Evolutionary conservation across 2,888 invertebrate genomes (phyloP), one percentile per base, ranked within the genome.

Genomic region (Drosophila nigricruria): DNA sequence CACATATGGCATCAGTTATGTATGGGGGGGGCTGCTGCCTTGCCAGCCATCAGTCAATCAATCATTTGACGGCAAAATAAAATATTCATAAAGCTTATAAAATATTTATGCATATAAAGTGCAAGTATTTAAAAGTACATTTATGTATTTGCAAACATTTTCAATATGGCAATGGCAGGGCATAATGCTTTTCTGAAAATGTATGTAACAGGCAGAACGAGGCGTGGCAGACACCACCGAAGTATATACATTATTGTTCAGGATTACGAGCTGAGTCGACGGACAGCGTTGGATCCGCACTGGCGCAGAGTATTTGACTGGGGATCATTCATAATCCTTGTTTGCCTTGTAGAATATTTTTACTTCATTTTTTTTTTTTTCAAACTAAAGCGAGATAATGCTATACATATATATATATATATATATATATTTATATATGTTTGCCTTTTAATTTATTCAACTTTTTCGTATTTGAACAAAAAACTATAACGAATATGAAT

Each of bases 1-100:
- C 71, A 73, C 77, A 82, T 54, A 52, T 79, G 86, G 43, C 57
- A 79, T 83, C 62, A 77, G 61, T 81, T 81, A 77, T 83, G 57
- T 65, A 75, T 65, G 72, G n/a, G n/a, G n/a, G n/a, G n/a, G n/a
- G 57, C 67, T 52, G 57, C 58, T 61, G 56, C 23, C 20, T 50
- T 62, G 53, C 47, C 53, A 59, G 69, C 63, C 72, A 79, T 76
- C 78, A 50, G 70, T 75, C 76, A 76, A 49, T 82, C 52, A 52
- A n/a, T 34, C 52, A 34, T 34, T 52, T 53, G 60, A 63, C 49
- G 56, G 57, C 20, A 42, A 58, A 50, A 75, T 87, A 57, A 79
- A 84, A 75, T 70, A 79, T 84, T 77, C 45, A 79, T 57, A 68
- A 73, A 70, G 54, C 62, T 63, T 54, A 74, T 77, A n/a, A 72